Base-by-base conservation (phyloP, 2,888 invertebrate species). In the Lepidonotus clava region DNA sequence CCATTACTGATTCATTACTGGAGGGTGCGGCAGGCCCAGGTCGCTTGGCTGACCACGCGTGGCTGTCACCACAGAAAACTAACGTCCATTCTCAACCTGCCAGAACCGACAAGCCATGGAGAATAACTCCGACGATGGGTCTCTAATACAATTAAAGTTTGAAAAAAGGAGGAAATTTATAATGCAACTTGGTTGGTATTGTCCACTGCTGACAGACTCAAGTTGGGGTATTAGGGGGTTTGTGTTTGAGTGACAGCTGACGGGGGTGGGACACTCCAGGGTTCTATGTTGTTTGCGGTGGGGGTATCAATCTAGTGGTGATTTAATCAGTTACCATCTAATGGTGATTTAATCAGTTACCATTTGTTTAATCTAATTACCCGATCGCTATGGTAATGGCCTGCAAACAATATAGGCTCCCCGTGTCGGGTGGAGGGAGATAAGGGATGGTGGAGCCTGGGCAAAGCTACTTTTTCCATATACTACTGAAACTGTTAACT, bases 1-100 rank as follows among this genome's bases (percentile, higher is more conserved):
- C 28, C 61, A 61, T 61, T 61, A 24, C 61, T 24, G 21, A 61
- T 61, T 61, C 61, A 61, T 61, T 61, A 61, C n/a, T n/a, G n/a
- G n/a, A n/a, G n/a, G n/a, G n/a, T n/a, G n/a, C n/a, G n/a, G n/a
- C n/a, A n/a, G n/a, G n/a, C n/a, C n/a, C n/a, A n/a, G n/a, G n/a
- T n/a, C 28, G 61, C 61, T 28, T 61, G 61, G 61, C 28, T 61
- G 61, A 61, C 61, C 61, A 61, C 24, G 61, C 61, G 24, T 18
- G 24, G 28, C 61, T 61, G 61, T 61, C 61, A 61, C 61, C 24
- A 11, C 2, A 28, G 61, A 32, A 24, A n/a, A n/a, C n/a, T n/a
- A 28, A 32, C 28, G 61, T 32, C 61, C 61, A 61, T 61, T 61
- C 28, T 61, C 61, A 11, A 61, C 61, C 61, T 61, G 61, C 61